Evolutionary conservation across 2,797 vertebrate species (phyloP), one percentile per base, ranked within the genome.

Genomic region (Nannoperca obscura): DNA sequence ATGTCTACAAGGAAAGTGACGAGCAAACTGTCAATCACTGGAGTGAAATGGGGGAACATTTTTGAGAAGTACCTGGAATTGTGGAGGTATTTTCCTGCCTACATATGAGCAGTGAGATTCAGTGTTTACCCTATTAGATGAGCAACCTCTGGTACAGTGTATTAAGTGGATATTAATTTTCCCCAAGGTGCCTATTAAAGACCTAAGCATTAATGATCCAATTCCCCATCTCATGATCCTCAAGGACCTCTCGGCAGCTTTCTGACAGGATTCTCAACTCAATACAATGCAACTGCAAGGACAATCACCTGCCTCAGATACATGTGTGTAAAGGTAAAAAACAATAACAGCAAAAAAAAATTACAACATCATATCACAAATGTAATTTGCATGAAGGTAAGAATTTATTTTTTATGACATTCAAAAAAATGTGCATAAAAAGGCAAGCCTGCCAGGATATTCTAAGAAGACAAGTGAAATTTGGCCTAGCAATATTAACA

Each of bases 111-210:
- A 74, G 74, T 5, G 66, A 40, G 47, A 85, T 68, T 57, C 53
- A 61, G 65, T 71, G 47, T 50, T 73, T 64, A 72, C 60, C 65
- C 74, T 81, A 88, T 87, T 82, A 89, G 83, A 90, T 86, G 83
- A 91, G 84, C 83, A 94, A 88, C 85, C 88, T 81, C 78, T 86
- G 86, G 86, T 83, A 78, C 76, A 71, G 71, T 78, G 83, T 89
- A 88, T 91, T 93, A 92, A 90, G 91, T 88, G 92, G 85, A 87
- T 93, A 95, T 95, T 94, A 93, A 94, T 92, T 86, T 91, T 84
- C 94, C 91, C 94, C 55, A 42, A 87, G 88, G 94, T n/a, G 9
- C 86, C 90, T 93, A 95, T 94, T 95, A 95, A 90, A 86, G 84
- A 92, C 84, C 84, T 75, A 68, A 85, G 88, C 74, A 77, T 92